Percentiles rank a stretch among this genome's conserved stretches.
Conservation (phyloP, 2,888 invertebrate genomes). For the Dione vanillae region DNA sequence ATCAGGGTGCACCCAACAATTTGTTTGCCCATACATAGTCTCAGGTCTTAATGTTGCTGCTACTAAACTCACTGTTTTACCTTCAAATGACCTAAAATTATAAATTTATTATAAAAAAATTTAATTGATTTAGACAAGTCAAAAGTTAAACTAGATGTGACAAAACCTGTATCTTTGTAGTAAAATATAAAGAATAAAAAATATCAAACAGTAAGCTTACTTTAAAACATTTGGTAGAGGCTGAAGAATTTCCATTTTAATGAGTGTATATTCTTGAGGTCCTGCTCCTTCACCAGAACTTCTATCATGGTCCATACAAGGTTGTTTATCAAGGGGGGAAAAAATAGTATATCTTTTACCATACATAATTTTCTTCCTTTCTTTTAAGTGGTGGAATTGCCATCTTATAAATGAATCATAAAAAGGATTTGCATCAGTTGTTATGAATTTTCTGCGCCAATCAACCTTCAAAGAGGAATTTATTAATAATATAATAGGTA, state of each 20-base stretch:
- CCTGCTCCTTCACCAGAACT: constrained; percentile 98
- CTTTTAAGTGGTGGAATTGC: constrained; percentile 95
- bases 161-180: background rate
- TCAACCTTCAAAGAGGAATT: constrained; percentile 86
- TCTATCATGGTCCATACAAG: constrained; percentile 99
- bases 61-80: constrained; percentile 90
- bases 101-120: background rate
- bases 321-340: constrained; percentile 98
- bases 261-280: constrained; percentile 98
- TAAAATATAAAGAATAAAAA: background rate
- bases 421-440: constrained; percentile 98
- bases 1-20: constrained; percentile 98
- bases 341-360: constrained; percentile 98
- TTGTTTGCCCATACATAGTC: constrained; percentile 99
- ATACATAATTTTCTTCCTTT: constrained; percentile 95
- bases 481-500: background rate
- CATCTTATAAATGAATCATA: constrained; percentile 99
- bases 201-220: constrained; percentile 67
- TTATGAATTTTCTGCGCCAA: constrained; percentile 99
- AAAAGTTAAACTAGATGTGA: background rate
- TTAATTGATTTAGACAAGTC: no score
- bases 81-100: constrained; percentile 72
- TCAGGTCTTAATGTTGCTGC: constrained; percentile 99
- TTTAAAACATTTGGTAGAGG: constrained; percentile 89
- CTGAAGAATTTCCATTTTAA: constrained; percentile 94